These are phyloP conservation scores for Drosophila testacea DNA, from an alignment of 2,888 invertebrate genomes.

Conservation along the genomic window DNA sequence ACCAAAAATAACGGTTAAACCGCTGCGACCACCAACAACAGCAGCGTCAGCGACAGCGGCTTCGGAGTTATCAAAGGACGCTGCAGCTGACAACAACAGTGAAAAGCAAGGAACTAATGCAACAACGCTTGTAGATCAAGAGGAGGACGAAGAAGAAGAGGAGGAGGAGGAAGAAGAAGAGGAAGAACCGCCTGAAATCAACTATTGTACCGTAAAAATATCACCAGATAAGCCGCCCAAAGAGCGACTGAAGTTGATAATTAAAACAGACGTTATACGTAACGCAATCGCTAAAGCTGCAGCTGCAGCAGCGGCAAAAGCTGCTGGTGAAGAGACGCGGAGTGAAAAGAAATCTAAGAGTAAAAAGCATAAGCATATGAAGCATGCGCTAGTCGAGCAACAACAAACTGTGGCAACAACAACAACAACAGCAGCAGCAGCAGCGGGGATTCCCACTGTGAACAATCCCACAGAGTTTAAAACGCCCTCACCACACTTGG, in stretches of 20 bases:
- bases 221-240: constrained; percentile 85
- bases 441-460: neutral
- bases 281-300: constrained; percentile 84
- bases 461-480: constrained; percentile 74
- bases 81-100: constrained; percentile 1
- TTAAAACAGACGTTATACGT: constrained; percentile 84
- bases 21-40: constrained; percentile 66
- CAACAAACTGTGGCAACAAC: constrained; percentile 36
- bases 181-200: constrained; percentile 83
- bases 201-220: constrained; percentile 84
- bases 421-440: neutral
- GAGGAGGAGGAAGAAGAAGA: constrained; percentile 70
- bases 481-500: constrained; percentile 86
- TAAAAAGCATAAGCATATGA: constrained; percentile 83
- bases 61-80: constrained; percentile 3
- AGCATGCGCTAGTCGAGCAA: constrained; percentile 65
- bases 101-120: constrained; percentile 1
- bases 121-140: constrained; percentile 25
- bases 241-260: constrained; percentile 86
- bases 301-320: constrained; percentile 78
- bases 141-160: constrained; percentile 63
- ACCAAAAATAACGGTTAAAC: constrained; percentile 81
- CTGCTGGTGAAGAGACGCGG: constrained; percentile 62
- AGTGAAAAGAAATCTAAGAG: constrained; percentile 80
- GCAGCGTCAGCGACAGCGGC: constrained; percentile 20